Base-by-base conservation (phyloP, 2,797 vertebrate species). In the Danio jaintianensis region DNA sequence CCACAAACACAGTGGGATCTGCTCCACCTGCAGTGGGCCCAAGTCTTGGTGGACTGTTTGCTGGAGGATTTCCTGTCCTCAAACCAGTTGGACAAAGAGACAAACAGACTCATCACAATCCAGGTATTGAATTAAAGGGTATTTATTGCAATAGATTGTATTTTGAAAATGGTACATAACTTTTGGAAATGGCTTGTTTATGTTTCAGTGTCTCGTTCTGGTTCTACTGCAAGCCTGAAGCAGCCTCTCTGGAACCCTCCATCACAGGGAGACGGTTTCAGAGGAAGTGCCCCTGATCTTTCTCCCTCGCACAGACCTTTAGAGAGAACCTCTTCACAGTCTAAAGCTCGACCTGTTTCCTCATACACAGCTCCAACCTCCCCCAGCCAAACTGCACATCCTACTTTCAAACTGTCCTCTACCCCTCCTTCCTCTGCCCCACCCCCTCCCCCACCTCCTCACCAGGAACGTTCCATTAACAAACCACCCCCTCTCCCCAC, bases 1-100 rank as follows among this genome's bases (percentile, higher is more conserved):
- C 91, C 15, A 91, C 61, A 55, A 45, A 55, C 59, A n/a, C 78
- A 63, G 56, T 47, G 40, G 75, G 64, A 36, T 78, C 90, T 7
- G 88, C 90, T 11, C 3, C 47, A 20, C 72, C 85, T 47, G 78
- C 90, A 59, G 59, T 89, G 4, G 94, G 90, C 11, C 93, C 93
- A 5, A 88, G 94, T 62, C 79, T 97, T 84, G 94, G 96, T 63
- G 96, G 96, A 10, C 94, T 99, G 58, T 99, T 99, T 91, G 95
- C 96, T 43, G 95, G 94, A 62, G 97, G 98, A 45, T 99, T 99
- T 90, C 98, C 98, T 47, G 93, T 95, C 18, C 94, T 99, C 61
- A 95, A 93, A 86, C 95, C 97, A 5, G 89, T 92, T 43, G 95
- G 96, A 78, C 96, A 98, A 87, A 95, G 96, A 89, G 96, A 98